Base-by-base conservation (phyloP, 2,113 vertebrate genomes). In the Chlamydotis undulata region DNA sequence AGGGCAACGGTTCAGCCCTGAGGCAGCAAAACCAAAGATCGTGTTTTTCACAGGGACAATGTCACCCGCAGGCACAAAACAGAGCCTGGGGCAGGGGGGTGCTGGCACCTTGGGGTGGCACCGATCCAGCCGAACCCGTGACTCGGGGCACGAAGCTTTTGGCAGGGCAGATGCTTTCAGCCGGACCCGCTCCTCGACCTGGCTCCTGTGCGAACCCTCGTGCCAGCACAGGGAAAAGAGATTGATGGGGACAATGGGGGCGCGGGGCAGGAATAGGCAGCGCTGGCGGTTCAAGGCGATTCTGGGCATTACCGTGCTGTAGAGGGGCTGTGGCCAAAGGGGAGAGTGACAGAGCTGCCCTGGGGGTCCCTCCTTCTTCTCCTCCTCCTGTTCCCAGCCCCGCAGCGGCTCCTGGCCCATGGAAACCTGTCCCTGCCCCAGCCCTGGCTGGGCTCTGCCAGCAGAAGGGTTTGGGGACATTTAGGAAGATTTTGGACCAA, bases 11-110 rank as follows among this genome's bases (percentile, higher is more conserved):
- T 90, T 95, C 94, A 95, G 89, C 74, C 55, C 73, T 71, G 91
- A 94, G 93, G 89, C 96, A 94, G 94, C 73, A 78, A 97, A 97
- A 89, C 16, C 80, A 94, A 84, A 71, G 77, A 91, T 63, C 73
- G 4, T 82, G 91, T 94, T 94, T 93, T 95, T 55, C 56, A 63
- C 29, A 7, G 69, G 68, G 52, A 63, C 6, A 6, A 11, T 17
- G n/a, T 74, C 69, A 80, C 41, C 37, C 64, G 1, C 23, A 24
- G 59, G 35, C 79, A 86, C 89, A 86, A 97, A 89, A 41, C 47
- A 74, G 76, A 77, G 29, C 91, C 49, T 1, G 7, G 79, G 59
- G 91, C 79, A n/a, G 33, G 53, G 53, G 21, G 43, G 28, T 83
- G 86, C 50, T 79, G 92, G 85, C 87, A 68, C 31, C 52, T 80